Base-by-base conservation (phyloP, 2,888 invertebrate genomes). In the Julus scanicus region DNA sequence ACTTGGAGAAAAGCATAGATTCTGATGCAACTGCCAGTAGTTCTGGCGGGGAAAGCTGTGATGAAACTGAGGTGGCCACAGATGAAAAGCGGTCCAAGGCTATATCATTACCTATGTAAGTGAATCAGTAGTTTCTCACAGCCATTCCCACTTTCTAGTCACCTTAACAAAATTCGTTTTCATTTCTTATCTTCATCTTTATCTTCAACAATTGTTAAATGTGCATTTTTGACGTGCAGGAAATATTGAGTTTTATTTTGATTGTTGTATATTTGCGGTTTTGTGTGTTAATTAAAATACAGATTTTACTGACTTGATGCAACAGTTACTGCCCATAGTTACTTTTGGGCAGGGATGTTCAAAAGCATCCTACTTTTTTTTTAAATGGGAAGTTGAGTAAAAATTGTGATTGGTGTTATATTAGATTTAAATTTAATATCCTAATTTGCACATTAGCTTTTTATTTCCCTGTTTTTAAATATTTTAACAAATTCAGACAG, bases 1-100 rank as follows among this genome's bases (percentile, higher is more conserved):
- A 96, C 89, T 94, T 97, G 88, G 95, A 96, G 91, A 93, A 94
- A 89, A 95, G 95, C 90, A 93, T 97, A 90, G 98, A 98, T 92
- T 97, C 97, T 1, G 98, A 98, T 93, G 97, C 97, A 57, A 98
- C 98, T 0, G 97, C 95, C 20, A 97, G 97, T 89, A 98, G 97
- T 91, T 98, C 98, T 20, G 98, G 97, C 88, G 97, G 97, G 53
- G 98, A 98, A 92, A 97, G 97, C 91, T 97, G 97, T 92, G 98
- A 98, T 93, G 98, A 98, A 92, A 92, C 92, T 39, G 89, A 89
- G 49, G 90, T 89, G 86, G n/a, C 71, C 71, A 71, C 71, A 71
- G 87, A 89, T 39, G 89, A 90, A 49, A 89, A 88, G 71, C 87
- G 84, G 53, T 39, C 84, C 20, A 88, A 71, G 20, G 44, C 13